Conservation (phyloP, 2,113 vertebrate genomes). For the Saguinus midas region DNA sequence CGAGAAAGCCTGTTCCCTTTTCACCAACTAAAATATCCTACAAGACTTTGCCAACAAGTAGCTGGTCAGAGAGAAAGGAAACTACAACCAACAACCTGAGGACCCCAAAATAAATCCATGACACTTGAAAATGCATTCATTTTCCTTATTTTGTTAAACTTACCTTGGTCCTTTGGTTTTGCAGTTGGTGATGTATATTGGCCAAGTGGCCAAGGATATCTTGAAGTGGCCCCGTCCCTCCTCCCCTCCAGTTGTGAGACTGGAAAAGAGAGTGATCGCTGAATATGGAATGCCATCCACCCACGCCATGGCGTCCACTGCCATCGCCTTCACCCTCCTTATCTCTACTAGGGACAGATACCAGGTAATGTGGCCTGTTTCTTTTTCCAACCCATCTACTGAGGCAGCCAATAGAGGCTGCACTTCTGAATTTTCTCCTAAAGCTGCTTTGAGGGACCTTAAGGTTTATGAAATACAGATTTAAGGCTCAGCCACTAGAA, state of each 20-base stretch:
- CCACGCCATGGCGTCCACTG: slow-evolving; percentile 95
- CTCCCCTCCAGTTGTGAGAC: slow-evolving; percentile 93
- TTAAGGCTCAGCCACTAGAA: neutral
- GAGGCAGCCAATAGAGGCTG: neutral
- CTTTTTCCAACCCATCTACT: rapidly evolving
- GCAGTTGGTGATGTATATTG: slow-evolving; percentile 96
- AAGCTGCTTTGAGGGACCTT: neutral
- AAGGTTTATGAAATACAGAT: neutral
- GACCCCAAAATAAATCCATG: neutral
- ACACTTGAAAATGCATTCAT: neutral
- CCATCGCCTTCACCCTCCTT: slow-evolving; percentile 93
- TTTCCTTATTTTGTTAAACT: neutral
- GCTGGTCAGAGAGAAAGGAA: neutral
- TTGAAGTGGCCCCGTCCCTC: slow-evolving; percentile 94
- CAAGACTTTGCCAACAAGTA: neutral
- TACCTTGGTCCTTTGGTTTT: neutral
- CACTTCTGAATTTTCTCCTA: neutral
- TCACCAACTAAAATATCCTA: neutral
- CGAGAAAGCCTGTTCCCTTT: neutral
- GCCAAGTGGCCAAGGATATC: slow-evolving; percentile 95
- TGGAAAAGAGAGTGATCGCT: slow-evolving; percentile 88
- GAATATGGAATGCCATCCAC: slow-evolving; percentile 98
- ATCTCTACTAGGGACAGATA: slow-evolving; percentile 88
- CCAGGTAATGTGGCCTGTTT: slow-evolving; percentile 83
- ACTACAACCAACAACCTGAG: neutral